Evolutionary conservation across 2,113 vertebrate species (phyloP).

Genomic region (Alosa alosa): DNA sequence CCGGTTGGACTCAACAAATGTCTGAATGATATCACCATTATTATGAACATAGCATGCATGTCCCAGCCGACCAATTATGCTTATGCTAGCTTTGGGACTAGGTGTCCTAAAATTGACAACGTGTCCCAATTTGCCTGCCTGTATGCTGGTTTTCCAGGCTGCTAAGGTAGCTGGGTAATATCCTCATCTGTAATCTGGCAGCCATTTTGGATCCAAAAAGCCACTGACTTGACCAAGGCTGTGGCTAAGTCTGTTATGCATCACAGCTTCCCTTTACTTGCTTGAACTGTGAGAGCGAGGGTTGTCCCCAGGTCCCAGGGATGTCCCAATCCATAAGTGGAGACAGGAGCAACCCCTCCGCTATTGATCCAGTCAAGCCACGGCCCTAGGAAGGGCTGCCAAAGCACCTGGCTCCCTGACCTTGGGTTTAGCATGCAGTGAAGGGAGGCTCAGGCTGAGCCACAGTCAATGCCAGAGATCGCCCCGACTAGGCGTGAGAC

Average conservation of each 20-base stretch:
- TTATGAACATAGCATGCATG: constrained; percentile 2
- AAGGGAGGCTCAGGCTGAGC: background rate
- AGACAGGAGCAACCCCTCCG: constrained; percentile 23
- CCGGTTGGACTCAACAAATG: constrained; percentile 37
- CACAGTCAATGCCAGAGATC: background rate
- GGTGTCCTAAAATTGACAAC: background rate
- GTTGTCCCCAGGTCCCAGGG: constrained; percentile 16
- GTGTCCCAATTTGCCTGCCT: background rate
- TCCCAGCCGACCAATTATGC: constrained; percentile 43
- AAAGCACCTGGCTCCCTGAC: background rate
- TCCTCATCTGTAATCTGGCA: background rate
- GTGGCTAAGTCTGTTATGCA: constrained; percentile 14
- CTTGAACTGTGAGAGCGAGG: constrained; percentile 22
- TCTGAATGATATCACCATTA: constrained; percentile 1
- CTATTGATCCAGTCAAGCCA: constrained; percentile 26
- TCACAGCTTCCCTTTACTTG: constrained; percentile 7
- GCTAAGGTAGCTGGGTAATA: background rate
- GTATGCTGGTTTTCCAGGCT: background rate
- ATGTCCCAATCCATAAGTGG: constrained; percentile 31
- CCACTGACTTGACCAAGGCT: background rate
- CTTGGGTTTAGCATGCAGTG: background rate
- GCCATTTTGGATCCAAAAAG: constrained; percentile 31
- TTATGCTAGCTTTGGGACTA: constrained; percentile 41
- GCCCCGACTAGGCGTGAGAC: background rate
- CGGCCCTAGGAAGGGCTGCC: background rate